Base-by-base conservation (phyloP, 2,888 invertebrate genomes). In the Polyploca ridens region DNA sequence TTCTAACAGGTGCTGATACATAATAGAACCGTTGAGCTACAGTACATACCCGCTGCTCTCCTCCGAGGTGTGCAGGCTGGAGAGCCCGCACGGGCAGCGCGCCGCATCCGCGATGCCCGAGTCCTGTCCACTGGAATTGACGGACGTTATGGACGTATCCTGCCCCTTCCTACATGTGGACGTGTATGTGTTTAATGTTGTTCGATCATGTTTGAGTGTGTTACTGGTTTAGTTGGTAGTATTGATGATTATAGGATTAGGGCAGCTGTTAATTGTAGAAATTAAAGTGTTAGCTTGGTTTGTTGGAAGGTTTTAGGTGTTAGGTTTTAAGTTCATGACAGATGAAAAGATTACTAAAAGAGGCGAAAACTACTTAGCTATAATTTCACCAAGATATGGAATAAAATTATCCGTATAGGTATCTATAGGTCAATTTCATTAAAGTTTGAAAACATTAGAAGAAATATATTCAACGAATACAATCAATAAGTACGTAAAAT, bases 61-160 rank as follows among this genome's bases (percentile, higher is more conserved):
- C 73, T 95, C 96, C 3, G 96, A 96, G 14, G 96, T 96, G 72
- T 96, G 96, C 58, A 95, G 93, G 65, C 95, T 95, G 77, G 96
- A 96, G 75, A 96, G 96, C 33, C 96, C 96, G 82, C 96, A 96
- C 10, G 96, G 95, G 82, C 96, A 96, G 66, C 95, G 82, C 66
- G 76, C 82, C 0, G 84, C 91, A 70, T 94, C 94, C 0, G 93
- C 97, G 73, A 97, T 97, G 65, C 97, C 97, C 62, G 97, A 97
- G 90, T 97, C 97, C 84, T 97, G 96, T 16, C 97, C 97, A 82
- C 97, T 97, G 76, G 97, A 97, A 94, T 97, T 97, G 77, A 97
- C 94, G 72, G 97, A 97, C 78, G 97, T 96, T 88, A 97, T 95
- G 70, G 97, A 97, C 64, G 96, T 96, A 88, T 97, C 97, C 73